Base-by-base conservation (phyloP, 1,140 invertebrate genomes). In the Papilio machaon region DNA sequence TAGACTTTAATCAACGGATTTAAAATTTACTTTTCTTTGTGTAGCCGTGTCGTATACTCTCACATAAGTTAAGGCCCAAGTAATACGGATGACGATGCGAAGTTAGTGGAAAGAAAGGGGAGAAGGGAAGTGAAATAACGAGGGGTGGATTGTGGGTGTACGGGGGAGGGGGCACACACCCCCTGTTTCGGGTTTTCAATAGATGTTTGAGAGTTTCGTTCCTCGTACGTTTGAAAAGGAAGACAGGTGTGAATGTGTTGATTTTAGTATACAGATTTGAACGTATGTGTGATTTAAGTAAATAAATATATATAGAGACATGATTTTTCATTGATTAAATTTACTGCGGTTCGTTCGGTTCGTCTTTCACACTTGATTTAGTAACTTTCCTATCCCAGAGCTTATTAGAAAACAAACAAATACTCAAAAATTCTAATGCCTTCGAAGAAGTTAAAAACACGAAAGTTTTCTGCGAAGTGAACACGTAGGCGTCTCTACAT, bases 141-240 rank as follows among this genome's bases (percentile, higher is more conserved):
- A 90, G 91, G 88, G 89, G 77, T 79, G 77, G 77, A 47, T 79
- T 64, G 60, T 64, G 64, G 77, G 77, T 19, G 54, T 43, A 43
- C 35, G 88, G 83, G 47, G 82, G 84, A 77, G 86, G 81, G 83
- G 82, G 82, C 76, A 82, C 80, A 87, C 85, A 86, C 90, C 88
- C 91, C 91, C 91, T 90, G 92, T 93, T 94, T 94, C 90, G 93
- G 92, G 92, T 92, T 94, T 94, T 94, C 93, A 94, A 94, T 94
- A 92, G 93, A 93, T 93, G 91, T 92, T 91, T 91, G 89, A 90
- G 87, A 93, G 90, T 89, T 92, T 88, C 86, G 86, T 86, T 83
- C 85, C 81, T 87, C 86, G 88, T 91, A 86, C 88, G 91, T 89
- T 91, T 91, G 91, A 88, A 89, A 91, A 90, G 85, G 88, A 82